These are phyloP conservation scores for Tetrax tetrax DNA, from an alignment of 2,113 vertebrate species.

Conservation along the genomic window DNA sequence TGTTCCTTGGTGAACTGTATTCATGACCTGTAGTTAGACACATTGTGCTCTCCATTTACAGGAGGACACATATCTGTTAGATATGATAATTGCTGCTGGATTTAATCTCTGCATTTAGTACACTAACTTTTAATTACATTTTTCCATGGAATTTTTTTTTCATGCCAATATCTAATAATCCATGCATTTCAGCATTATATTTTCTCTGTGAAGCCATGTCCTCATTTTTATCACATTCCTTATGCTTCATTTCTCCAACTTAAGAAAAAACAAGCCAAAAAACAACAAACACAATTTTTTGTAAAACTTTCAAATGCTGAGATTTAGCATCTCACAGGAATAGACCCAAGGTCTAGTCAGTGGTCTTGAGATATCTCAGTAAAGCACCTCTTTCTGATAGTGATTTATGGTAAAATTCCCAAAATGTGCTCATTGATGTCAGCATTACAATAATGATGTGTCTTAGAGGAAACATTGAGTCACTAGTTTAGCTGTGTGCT, in stretches of 20 bases:
- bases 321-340: background rate
- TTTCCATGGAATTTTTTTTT: background rate
- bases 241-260: background rate
- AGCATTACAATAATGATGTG: background rate
- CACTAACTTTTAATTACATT: background rate
- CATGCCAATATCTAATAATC: background rate
- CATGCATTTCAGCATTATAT: background rate
- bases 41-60: background rate
- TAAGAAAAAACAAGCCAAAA: background rate
- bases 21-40: background rate
- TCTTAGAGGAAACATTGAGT: background rate
- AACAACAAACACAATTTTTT: fast-evolving
- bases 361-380: background rate
- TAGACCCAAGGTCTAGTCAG: background rate
- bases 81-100: background rate
- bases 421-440: background rate
- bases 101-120: background rate
- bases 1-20: background rate
- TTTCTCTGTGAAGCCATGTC: background rate
- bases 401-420: background rate
- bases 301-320: background rate
- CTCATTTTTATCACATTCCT: background rate
- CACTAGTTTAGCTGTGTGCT: background rate
- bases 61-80: background rate
- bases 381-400: background rate